phyloP scores from a whole-genome alignment of 1,140 invertebrate species.

The Rhagoletis pomonella region DNA sequence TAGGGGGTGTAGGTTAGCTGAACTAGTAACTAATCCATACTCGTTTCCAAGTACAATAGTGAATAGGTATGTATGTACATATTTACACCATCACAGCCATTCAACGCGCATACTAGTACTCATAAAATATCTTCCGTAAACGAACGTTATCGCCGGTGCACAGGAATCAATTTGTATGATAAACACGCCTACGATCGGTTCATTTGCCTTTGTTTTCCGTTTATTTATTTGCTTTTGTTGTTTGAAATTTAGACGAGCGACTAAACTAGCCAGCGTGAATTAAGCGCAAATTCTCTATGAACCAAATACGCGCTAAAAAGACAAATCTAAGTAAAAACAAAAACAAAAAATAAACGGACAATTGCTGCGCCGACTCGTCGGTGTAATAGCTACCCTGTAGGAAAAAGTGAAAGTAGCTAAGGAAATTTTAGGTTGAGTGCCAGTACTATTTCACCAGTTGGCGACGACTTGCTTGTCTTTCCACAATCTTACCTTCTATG shows the following conservation, averaged over 20 bases:
- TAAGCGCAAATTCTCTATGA: constrained; percentile 16
- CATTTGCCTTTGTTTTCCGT: background rate
- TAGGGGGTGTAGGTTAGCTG: constrained; percentile 6
- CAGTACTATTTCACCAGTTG: no score
- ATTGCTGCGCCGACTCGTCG: no score
- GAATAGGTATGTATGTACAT: background rate
- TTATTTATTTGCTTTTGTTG: background rate
- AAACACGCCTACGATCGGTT: constrained; percentile 42
- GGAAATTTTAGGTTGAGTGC: no score
- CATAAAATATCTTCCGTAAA: constrained; percentile 38
- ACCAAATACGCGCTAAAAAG: background rate
- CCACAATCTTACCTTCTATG: no score
- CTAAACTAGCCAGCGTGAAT: constrained; percentile 7
- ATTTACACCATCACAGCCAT: background rate
- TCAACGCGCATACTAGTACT: background rate
- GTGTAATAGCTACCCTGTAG: background rate
- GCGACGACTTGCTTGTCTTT: no score
- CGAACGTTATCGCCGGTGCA: background rate
- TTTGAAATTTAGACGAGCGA: constrained; percentile 32
- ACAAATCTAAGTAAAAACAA: background rate
- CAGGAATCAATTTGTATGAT: constrained; percentile 48
- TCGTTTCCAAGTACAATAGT: background rate
- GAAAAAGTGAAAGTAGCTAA: no score
- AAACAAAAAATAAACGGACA: background rate
- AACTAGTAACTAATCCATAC: background rate